phyloP scores from a whole-genome alignment of 37 sponge, comb jelly and placozoan species.

The Diacarnus erythraeanus region DNA sequence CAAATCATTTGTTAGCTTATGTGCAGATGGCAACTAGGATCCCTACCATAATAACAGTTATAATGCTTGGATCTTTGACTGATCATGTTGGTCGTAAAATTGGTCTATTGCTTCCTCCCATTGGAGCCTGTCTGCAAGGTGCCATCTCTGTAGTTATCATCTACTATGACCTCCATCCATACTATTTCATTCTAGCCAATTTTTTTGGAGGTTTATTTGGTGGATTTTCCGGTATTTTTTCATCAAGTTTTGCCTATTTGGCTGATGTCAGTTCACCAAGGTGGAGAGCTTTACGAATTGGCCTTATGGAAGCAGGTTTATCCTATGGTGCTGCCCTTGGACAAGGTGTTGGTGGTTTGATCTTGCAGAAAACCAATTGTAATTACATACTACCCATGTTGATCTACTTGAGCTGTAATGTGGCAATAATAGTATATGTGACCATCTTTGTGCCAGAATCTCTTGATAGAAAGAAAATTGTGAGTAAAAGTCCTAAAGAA shows the following conservation, averaged over 20 bases:
- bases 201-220: constrained; percentile 39
- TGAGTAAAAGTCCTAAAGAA: constrained; percentile 7
- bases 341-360: constrained; percentile 12
- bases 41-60: constrained; percentile 21
- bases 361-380: constrained; percentile 40
- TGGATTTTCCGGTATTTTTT: constrained; percentile 32
- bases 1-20: neutral
- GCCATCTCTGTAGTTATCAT: constrained; percentile 16
- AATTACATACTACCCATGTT: constrained; percentile 23
- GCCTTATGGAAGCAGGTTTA: constrained; percentile 12
- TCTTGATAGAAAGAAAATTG: constrained; percentile 10
- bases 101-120: constrained; percentile 11
- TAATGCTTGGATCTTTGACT: constrained; percentile 50
- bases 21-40: constrained; percentile 23
- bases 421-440: constrained; percentile 19
- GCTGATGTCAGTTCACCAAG: constrained; percentile 57
- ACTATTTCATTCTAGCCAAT: constrained; percentile 17
- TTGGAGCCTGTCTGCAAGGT: constrained; percentile 2
- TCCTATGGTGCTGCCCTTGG: constrained; percentile 28
- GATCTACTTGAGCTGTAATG: constrained; percentile 1
- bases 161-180: constrained; percentile 22
- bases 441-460: constrained; percentile 54
- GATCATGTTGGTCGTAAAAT: constrained; percentile 60
- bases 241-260: constrained; percentile 37
- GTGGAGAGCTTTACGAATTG: constrained; percentile 50